A percentile compares a stretch with the other conserved stretches of the same genome.
Conservation (phyloP, 1,140 invertebrate genomes). For the Colletes gigas region DNA sequence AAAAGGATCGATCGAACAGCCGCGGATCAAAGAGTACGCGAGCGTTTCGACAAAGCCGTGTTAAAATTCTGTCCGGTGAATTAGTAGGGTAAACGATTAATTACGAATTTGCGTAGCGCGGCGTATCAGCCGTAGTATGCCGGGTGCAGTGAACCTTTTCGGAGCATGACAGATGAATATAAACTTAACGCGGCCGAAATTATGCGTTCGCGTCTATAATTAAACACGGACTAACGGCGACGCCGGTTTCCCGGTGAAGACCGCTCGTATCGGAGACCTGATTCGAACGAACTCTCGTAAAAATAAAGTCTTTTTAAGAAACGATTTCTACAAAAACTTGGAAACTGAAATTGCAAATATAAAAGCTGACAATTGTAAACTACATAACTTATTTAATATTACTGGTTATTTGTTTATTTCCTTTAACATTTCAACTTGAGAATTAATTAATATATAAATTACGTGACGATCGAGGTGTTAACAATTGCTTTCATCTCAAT, state of each 20-base stretch:
- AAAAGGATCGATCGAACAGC: no score
- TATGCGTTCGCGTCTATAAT: slow-evolving; percentile 60
- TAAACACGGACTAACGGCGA: slow-evolving; percentile 40
- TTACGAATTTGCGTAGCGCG: slow-evolving; percentile 9
- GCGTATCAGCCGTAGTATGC: slow-evolving; percentile 32
- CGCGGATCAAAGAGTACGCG: slow-evolving; percentile 17
- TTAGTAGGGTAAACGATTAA: slow-evolving; percentile 28
- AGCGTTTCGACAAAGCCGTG: slow-evolving; percentile 1
- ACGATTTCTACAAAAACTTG: no score
- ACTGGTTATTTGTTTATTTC: no score
- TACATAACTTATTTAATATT: no score
- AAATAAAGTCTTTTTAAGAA: not conserved
- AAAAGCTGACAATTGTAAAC: no score
- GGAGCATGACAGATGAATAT: slow-evolving; percentile 63
- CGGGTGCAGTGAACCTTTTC: slow-evolving; percentile 63
- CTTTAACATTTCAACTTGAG: no score
- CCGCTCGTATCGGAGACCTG: not conserved
- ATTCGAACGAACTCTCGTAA: slow-evolving; percentile 16
- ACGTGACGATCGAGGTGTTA: no score
- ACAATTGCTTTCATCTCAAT: no score
- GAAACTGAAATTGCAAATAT: no score
- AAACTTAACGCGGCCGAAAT: slow-evolving; percentile 57
- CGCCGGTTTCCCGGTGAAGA: not conserved
- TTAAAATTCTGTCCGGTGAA: not conserved
- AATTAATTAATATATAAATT: no score